Evolutionary conservation across 2,888 invertebrate species (phyloP).

Genomic region (Tachina fera): DNA sequence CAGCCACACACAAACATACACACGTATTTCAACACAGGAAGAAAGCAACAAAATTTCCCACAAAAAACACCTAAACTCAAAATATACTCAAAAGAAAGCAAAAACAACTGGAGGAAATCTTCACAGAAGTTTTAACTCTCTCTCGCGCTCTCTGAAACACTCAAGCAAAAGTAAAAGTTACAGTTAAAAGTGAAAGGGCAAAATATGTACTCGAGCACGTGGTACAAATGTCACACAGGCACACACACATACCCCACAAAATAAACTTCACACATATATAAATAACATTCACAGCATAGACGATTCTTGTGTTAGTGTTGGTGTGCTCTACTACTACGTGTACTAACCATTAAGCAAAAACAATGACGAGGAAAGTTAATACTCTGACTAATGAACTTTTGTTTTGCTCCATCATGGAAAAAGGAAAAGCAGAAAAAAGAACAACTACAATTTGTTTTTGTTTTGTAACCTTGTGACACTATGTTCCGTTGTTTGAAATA

Average conservation of each 20-base stretch:
- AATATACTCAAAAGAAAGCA: neutral
- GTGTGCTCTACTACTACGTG: too few species aligned
- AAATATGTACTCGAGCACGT: constrained; percentile 28
- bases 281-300: neutral
- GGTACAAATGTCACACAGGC: constrained; percentile 8
- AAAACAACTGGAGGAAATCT: neutral
- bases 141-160: neutral
- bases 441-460: neutral
- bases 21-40: neutral
- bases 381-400: constrained; percentile 62
- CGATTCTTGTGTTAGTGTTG: neutral
- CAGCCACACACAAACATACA: neutral
- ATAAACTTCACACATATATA: neutral
- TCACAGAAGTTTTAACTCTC: too few species aligned
- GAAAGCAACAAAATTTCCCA: neutral
- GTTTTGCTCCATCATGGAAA: constrained; percentile 12
- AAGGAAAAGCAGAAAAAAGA: constrained; percentile 6
- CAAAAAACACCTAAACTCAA: neutral
- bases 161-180: neutral
- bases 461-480: constrained; percentile 39
- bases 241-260: neutral
- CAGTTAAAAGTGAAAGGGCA: neutral
- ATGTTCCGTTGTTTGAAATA: constrained; percentile 13
- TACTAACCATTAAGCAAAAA: constrained; percentile 1
- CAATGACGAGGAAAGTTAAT: constrained; percentile 40